Evolutionary conservation across 2,113 vertebrate genomes (phyloP).

Genomic region (Perognathus longimembris): DNA sequence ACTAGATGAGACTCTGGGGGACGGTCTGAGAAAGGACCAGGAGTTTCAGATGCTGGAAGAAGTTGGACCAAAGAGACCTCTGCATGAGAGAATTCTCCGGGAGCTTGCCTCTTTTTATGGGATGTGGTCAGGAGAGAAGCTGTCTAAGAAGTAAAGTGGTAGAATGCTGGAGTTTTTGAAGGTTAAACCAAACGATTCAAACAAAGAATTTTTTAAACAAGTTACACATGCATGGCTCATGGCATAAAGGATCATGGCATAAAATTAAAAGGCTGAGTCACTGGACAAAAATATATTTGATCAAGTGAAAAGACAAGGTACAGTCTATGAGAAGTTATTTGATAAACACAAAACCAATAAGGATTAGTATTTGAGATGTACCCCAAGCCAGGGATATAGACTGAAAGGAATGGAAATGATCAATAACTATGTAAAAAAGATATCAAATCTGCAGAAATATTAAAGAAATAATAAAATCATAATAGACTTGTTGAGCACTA

Average conservation of each 20-base stretch:
- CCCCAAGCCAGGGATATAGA: background rate
- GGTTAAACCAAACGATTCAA: background rate
- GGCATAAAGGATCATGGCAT: background rate
- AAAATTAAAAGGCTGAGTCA: background rate
- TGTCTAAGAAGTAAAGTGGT: background rate
- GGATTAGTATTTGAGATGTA: background rate
- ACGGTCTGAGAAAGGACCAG: background rate
- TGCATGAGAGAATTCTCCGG: background rate
- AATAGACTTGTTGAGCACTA: background rate
- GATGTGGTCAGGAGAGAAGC: background rate
- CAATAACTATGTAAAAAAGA: background rate
- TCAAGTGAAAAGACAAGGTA: background rate
- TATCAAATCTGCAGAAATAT: background rate
- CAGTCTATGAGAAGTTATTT: background rate
- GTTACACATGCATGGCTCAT: background rate
- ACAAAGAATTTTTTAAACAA: constrained; percentile 25
- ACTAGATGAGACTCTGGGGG: background rate
- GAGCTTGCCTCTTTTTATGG: background rate
- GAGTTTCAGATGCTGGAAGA: background rate
- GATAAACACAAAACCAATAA: background rate
- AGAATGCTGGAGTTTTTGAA: background rate
- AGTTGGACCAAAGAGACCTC: no score
- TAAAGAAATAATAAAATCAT: background rate
- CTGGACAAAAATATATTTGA: background rate
- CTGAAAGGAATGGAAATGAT: background rate